These are phyloP conservation scores for Ganaspis sp. DNA, from an alignment of 1,140 invertebrate genomes.

Conservation along the genomic window DNA sequence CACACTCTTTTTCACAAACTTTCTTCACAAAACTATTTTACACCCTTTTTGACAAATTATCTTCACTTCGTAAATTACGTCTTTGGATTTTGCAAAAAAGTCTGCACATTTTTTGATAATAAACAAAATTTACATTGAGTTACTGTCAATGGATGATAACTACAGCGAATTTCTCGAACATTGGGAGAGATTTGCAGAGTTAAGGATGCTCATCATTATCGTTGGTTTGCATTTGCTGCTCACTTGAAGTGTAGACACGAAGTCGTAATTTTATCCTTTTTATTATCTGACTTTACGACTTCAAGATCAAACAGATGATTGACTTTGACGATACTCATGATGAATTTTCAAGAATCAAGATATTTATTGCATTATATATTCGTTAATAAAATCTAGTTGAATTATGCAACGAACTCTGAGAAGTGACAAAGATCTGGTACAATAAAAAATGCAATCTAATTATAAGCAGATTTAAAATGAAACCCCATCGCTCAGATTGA, in stretches of 20 bases:
- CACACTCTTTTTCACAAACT: too few relatives aligned
- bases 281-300: not conserved
- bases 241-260: slow-evolving; percentile 1
- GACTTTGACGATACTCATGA: not conserved
- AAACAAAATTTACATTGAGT: not conserved
- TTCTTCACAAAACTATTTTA: too few relatives aligned
- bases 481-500: not conserved
- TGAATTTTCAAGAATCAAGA: not conserved
- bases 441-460: not conserved
- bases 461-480: not conserved
- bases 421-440: not conserved
- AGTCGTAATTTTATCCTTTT: slow-evolving; percentile 26
- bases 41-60: too few relatives aligned
- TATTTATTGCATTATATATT: not conserved
- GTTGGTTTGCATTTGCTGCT: not conserved
- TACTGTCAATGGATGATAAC: not conserved
- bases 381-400: too few relatives aligned
- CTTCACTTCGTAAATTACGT: too few relatives aligned
- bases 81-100: not conserved
- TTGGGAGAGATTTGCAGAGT: not conserved
- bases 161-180: not conserved
- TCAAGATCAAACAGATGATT: slow-evolving; percentile 1
- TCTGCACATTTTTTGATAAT: not conserved
- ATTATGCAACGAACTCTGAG: not conserved
- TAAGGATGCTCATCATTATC: slow-evolving; percentile 21